Evolutionary conservation across 2,888 invertebrate genomes (phyloP), one percentile per base, ranked within the genome.

Genomic region (Venustoraphidia nigricollis): DNA sequence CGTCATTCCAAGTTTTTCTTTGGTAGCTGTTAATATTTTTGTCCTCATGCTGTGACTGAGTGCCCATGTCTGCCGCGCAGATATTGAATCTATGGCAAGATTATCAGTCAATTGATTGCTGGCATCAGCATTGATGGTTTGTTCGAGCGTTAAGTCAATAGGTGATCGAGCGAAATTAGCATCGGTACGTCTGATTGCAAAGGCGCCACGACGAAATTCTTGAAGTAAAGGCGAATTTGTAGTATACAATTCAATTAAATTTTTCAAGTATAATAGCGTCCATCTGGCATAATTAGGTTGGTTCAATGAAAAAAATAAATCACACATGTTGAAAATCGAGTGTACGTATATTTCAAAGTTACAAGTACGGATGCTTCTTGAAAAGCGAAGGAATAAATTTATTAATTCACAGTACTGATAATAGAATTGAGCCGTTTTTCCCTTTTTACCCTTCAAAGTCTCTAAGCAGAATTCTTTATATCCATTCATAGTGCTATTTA

Each of bases 291-390:
- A 56, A 52, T 54, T 54, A 2, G 48, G 53, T 40, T 54, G 57
- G 43, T 58, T 53, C 10, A 54, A 46, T 10, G 52, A 47, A 51
- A 56, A 56, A 48, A 57, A 57, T 36, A 54, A 44, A 52, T 55
- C 46, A 51, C n/a, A n/a, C n/a, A n/a, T n/a, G n/a, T n/a, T n/a
- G n/a, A n/a, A n/a, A n/a, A n/a, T n/a, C n/a, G n/a, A n/a, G n/a
- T n/a, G n/a, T n/a, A n/a, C n/a, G n/a, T n/a, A n/a, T n/a, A n/a
- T n/a, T n/a, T n/a, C n/a, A n/a, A n/a, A n/a, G n/a, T n/a, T n/a
- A n/a, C n/a, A n/a, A n/a, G n/a, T n/a, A n/a, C n/a, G n/a, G n/a
- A n/a, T n/a, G n/a, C n/a, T n/a, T n/a, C n/a, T n/a, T n/a, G n/a
- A n/a, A n/a, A n/a, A n/a, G n/a, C n/a, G n/a, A n/a, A n/a, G n/a